phyloP scores from a whole-genome alignment of 2,113 vertebrate species.

The Seriola aureovittata region DNA sequence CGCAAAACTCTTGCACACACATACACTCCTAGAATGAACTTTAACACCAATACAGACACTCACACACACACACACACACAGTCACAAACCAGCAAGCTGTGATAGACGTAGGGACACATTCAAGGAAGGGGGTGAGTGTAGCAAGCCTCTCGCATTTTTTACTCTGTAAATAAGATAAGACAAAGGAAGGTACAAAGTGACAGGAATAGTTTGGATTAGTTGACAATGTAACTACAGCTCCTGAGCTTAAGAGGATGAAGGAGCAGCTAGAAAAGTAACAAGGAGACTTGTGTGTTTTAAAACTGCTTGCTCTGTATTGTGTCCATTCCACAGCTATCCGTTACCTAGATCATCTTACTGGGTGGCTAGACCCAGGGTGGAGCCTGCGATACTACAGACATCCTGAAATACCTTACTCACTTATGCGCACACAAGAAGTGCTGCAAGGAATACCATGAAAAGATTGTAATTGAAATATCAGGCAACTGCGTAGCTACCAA shows the following conservation, averaged over 20 bases:
- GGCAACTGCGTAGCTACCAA: background rate
- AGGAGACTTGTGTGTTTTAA: conserved; percentile 67
- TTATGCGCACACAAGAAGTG: conserved; percentile 5
- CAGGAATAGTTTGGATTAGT: conserved; percentile 57
- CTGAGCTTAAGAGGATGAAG: conserved; percentile 59
- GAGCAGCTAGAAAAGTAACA: conserved; percentile 73
- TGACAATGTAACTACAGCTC: conserved; percentile 48
- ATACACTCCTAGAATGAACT: conserved; percentile 59
- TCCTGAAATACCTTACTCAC: conserved; percentile 57
- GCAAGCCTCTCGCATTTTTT: conserved; percentile 6
- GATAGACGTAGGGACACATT: conserved; percentile 15
- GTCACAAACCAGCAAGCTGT: conserved; percentile 18
- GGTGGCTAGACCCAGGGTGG: conserved; percentile 54
- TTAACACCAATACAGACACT: conserved; percentile 54
- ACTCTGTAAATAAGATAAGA: conserved; percentile 30
- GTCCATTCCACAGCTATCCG: conserved; percentile 74
- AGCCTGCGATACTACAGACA: conserved; percentile 63
- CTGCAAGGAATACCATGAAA: background rate
- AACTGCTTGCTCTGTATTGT: conserved; percentile 63
- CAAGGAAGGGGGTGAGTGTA: background rate
- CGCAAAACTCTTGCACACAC: conserved; percentile 76
- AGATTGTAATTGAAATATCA: conserved; percentile 14
- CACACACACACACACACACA: conserved; percentile 3
- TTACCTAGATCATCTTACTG: conserved; percentile 74
- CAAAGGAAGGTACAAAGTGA: conserved; percentile 16